Evolutionary conservation across 2,113 vertebrate species (phyloP).

Genomic region (Labeo catla): DNA sequence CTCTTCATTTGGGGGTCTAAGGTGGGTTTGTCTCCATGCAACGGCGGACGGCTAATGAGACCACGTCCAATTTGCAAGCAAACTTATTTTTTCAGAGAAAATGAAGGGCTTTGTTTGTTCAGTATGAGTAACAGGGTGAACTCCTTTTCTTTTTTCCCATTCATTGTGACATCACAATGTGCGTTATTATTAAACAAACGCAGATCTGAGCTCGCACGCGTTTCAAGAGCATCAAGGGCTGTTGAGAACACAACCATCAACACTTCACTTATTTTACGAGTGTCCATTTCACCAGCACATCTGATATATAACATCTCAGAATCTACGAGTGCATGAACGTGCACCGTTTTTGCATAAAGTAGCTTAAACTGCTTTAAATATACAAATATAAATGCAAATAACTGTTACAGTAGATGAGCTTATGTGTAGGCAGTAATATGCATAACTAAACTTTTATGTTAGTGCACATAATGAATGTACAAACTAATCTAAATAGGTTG

Average conservation of each 20-base stretch:
- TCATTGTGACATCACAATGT: neutral
- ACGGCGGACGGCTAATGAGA: conserved; percentile 1
- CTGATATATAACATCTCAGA: neutral
- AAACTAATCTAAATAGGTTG: neutral
- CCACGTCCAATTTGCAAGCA: neutral
- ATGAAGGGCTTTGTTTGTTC: conserved; percentile 31
- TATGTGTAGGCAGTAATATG: neutral
- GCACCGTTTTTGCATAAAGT: neutral
- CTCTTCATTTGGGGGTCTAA: neutral
- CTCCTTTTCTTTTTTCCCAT: neutral
- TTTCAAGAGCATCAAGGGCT: conserved; percentile 10
- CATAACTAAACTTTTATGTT: neutral
- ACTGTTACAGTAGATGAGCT: neutral
- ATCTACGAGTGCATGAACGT: neutral
- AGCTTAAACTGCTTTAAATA: neutral
- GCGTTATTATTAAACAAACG: conserved; percentile 17
- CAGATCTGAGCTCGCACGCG: neutral
- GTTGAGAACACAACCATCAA: neutral
- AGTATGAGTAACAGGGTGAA: conserved; percentile 12
- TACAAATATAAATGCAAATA: neutral
- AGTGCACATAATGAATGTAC: conserved; percentile 20
- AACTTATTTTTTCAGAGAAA: neutral
- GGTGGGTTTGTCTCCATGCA: neutral
- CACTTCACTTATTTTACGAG: neutral
- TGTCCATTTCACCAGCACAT: conserved; percentile 13